Conservation (phyloP, 2,797 vertebrate genomes). For the Saxicola maurus region DNA sequence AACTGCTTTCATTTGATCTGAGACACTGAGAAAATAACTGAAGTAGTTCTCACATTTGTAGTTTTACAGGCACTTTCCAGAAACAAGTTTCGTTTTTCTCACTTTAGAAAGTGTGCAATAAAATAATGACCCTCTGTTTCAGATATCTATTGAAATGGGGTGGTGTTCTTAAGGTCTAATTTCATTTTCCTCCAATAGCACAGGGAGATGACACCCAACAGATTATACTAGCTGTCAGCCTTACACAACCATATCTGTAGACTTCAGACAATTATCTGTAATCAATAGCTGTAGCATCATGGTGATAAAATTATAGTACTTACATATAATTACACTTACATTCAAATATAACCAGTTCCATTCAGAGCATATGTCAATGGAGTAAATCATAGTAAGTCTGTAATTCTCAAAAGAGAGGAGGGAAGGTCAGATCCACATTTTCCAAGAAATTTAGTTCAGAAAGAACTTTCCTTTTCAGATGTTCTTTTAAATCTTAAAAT, state of each 20-base stretch:
- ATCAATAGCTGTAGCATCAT: slow-evolving; percentile 74
- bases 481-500: background rate
- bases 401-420: slow-evolving; percentile 40
- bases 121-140: background rate
- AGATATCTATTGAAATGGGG: background rate
- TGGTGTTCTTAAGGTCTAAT: background rate
- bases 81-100: background rate
- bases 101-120: background rate
- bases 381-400: slow-evolving; percentile 69
- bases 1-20: background rate
- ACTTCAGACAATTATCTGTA: slow-evolving; percentile 71
- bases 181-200: background rate
- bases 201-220: background rate
- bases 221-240: slow-evolving; percentile 43
- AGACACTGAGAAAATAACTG: background rate
- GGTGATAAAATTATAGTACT: slow-evolving; percentile 78
- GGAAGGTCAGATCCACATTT: slow-evolving; percentile 36
- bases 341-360: slow-evolving; percentile 65
- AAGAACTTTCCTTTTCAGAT: slow-evolving; percentile 42
- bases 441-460: slow-evolving; percentile 58
- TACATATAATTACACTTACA: slow-evolving; percentile 74
- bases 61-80: background rate
- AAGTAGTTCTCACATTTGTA: background rate
- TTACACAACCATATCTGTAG: slow-evolving; percentile 53
- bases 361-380: slow-evolving; percentile 62